Evolutionary conservation across 2,797 vertebrate species (phyloP).

Genomic region (Lagodon rhomboides): DNA sequence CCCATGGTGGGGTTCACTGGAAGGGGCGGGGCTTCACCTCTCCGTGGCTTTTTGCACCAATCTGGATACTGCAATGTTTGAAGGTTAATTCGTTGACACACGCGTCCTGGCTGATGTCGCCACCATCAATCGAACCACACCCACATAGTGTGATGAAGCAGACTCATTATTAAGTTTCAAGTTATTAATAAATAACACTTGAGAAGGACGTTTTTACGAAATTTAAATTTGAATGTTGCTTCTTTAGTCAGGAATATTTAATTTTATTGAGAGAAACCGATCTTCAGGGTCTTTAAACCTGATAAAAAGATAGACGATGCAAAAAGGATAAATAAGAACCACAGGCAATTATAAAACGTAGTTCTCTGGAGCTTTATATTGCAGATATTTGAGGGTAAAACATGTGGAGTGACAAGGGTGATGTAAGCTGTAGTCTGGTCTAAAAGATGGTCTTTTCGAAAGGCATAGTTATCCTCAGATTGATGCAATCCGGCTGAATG

Average conservation of each 20-base stretch:
- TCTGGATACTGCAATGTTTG: neutral
- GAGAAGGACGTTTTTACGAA: neutral
- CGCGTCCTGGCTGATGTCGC: neutral
- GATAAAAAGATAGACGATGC: neutral
- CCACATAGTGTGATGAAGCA: neutral
- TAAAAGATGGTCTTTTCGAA: constrained; percentile 16
- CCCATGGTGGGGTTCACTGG: no score
- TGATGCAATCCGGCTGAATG: neutral
- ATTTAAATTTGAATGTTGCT: neutral
- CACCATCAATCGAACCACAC: neutral
- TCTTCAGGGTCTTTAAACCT: neutral
- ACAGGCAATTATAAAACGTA: neutral
- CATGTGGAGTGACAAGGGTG: neutral
- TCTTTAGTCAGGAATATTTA: neutral
- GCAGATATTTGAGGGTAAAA: constrained; percentile 6
- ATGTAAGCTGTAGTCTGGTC: constrained; percentile 7
- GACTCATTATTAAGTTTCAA: neutral
- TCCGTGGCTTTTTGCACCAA: neutral
- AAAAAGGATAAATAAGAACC: neutral
- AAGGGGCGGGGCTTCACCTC: no score
- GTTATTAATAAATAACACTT: neutral
- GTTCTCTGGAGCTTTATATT: constrained; percentile 5
- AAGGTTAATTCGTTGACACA: neutral
- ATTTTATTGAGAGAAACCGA: neutral
- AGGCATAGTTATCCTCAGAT: constrained; percentile 3